These are phyloP conservation scores for Pectinophora gossypiella DNA, from an alignment of 1,140 invertebrate species.

Conservation along the genomic window DNA sequence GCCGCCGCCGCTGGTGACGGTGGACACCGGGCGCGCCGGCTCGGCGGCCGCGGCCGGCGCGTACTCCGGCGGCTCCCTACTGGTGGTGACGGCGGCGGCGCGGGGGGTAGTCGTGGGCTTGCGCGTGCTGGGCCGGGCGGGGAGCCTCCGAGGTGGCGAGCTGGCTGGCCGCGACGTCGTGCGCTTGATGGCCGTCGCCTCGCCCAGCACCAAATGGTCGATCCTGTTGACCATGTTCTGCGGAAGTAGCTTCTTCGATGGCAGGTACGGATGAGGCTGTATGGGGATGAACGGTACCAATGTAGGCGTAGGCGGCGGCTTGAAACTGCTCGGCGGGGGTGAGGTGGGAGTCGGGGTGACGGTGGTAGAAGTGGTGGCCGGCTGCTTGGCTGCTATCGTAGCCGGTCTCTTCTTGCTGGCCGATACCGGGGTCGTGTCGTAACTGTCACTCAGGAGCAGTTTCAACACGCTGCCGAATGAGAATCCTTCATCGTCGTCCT, in stretches of 20 bases:
- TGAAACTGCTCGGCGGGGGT: constrained; percentile 22
- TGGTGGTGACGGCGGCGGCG: constrained; percentile 11
- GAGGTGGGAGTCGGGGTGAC: constrained; percentile 19
- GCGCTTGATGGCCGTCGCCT: constrained; percentile 51
- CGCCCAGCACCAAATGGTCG: constrained; percentile 61
- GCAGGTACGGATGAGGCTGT: constrained; percentile 34
- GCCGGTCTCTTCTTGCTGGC: constrained; percentile 24
- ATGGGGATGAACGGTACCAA: constrained; percentile 35
- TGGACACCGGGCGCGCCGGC: constrained; percentile 10
- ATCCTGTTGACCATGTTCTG: constrained; percentile 50
- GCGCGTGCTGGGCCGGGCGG: constrained; percentile 11
- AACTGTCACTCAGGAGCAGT: constrained; percentile 72
- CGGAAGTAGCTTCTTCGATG: constrained; percentile 30
- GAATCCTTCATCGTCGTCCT: constrained; percentile 70
- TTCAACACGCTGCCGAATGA: constrained; percentile 77
- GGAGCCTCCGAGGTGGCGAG: constrained; percentile 19
- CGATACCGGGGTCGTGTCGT: constrained; percentile 44
- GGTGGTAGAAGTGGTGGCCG: constrained; percentile 25
- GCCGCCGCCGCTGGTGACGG: not conserved
- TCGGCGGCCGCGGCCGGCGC: constrained; percentile 15
- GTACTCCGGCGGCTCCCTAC: constrained; percentile 21
- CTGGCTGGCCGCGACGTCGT: constrained; percentile 26
- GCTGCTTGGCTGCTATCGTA: constrained; percentile 22
- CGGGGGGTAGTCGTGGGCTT: constrained; percentile 20
- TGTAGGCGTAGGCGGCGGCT: constrained; percentile 16